Evolutionary conservation across 2,797 vertebrate species (phyloP).

Genomic region (Pristis pectinata): DNA sequence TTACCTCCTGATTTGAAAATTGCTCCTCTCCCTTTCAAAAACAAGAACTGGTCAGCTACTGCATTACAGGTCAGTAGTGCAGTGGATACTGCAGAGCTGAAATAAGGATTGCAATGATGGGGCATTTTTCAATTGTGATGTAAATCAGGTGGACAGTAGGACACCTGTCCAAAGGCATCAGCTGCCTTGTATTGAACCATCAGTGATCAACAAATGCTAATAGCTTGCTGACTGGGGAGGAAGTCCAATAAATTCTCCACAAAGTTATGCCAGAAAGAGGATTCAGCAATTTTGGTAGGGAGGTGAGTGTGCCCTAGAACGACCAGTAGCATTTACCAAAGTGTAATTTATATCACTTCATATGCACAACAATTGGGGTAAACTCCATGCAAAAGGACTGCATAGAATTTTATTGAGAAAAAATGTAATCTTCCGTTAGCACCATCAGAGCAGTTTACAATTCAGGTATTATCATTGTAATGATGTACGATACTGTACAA

Average conservation of each 20-base stretch:
- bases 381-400: background rate
- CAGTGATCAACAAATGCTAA: background rate
- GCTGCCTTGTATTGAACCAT: background rate
- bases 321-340: background rate
- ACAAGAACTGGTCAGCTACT: background rate
- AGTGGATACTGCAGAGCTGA: background rate
- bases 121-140: background rate
- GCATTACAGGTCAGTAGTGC: background rate
- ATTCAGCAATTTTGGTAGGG: background rate
- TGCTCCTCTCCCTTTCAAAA: background rate
- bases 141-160: background rate
- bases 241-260: background rate
- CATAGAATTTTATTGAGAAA: background rate
- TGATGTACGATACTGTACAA: too few species aligned
- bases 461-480: background rate
- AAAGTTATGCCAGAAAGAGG: background rate
- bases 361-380: background rate
- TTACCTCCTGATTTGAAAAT: too few species aligned
- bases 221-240: background rate
- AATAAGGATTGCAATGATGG: background rate
- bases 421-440: background rate
- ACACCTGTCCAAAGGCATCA: background rate
- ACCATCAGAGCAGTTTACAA: background rate
- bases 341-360: background rate
- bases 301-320: background rate